Conservation (phyloP, 2,888 invertebrate species). For the Steinernema hermaphroditum region DNA sequence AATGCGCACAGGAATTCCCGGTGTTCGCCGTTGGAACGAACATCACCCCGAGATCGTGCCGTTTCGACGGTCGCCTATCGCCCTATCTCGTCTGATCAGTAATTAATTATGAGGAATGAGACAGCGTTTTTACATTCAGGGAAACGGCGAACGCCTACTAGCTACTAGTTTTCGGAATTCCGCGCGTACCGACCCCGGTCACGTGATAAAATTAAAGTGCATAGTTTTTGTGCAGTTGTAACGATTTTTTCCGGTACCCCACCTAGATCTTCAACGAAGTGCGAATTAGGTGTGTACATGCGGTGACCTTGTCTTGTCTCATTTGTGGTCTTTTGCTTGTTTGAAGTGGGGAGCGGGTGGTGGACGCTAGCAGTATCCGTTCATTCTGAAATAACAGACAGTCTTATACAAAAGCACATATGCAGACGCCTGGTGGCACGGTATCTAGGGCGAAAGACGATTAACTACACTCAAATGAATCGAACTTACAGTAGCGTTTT, state of each 20-base stretch:
- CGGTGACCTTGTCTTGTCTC: no score
- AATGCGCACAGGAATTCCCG: background rate
- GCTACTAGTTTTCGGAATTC: slow-evolving; percentile 1
- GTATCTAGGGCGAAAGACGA: no score
- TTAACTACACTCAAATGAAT: no score
- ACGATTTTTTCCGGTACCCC: background rate
- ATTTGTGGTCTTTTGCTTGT: no score
- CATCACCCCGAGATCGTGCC: background rate
- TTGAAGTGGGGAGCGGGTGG: no score
- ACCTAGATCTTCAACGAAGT: no score
- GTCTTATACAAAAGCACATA: no score
- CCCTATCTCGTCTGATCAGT: slow-evolving; percentile 1
- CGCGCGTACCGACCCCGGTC: background rate
- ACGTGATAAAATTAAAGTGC: slow-evolving; percentile 9
- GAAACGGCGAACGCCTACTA: background rate
- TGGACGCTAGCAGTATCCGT: no score
- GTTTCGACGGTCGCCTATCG: background rate
- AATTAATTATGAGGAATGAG: slow-evolving; percentile 7
- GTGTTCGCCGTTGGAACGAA: background rate
- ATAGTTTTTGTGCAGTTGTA: background rate
- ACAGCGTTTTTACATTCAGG: background rate
- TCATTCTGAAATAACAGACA: no score
- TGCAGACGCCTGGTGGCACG: no score
- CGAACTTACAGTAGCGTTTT: no score
- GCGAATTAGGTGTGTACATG: no score